These are phyloP conservation scores for Megaustenia siamemsis DNA, from an alignment of 2,888 invertebrate genomes.

Conservation along the genomic window DNA sequence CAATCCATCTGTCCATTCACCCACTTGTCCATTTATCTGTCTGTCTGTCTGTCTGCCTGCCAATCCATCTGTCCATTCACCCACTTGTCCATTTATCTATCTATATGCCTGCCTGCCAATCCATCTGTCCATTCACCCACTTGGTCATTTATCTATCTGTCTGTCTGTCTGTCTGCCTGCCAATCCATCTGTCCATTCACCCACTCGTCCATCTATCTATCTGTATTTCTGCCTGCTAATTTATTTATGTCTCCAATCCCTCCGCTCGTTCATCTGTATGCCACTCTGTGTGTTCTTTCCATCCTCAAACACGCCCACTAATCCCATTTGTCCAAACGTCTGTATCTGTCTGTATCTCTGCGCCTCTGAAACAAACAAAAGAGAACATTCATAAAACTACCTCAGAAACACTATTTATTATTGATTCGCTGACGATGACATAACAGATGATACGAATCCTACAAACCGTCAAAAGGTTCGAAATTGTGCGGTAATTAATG, in stretches of 20 bases:
- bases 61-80: background rate
- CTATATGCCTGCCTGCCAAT: background rate
- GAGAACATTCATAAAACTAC: too few species aligned
- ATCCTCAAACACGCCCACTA: too few species aligned
- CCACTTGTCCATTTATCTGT: background rate
- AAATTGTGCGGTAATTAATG: too few species aligned
- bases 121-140: background rate
- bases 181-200: constrained; percentile 1
- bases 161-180: background rate
- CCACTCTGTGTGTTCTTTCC: background rate
- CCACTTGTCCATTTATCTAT: background rate
- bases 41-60: background rate
- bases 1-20: background rate
- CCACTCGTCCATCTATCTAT: background rate
- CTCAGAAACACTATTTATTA: too few species aligned
- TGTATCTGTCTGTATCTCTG: background rate
- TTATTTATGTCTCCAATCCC: background rate
- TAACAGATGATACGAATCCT: too few species aligned
- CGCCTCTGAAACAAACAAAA: too few species aligned
- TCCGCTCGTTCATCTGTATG: background rate
- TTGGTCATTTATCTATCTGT: background rate
- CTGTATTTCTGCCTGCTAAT: background rate
- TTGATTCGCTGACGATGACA: too few species aligned
- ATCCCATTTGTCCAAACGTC: background rate
- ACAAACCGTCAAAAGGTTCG: too few species aligned